Evolutionary conservation across 2,797 vertebrate genomes (phyloP).

Genomic region (Labroides dimidiatus): DNA sequence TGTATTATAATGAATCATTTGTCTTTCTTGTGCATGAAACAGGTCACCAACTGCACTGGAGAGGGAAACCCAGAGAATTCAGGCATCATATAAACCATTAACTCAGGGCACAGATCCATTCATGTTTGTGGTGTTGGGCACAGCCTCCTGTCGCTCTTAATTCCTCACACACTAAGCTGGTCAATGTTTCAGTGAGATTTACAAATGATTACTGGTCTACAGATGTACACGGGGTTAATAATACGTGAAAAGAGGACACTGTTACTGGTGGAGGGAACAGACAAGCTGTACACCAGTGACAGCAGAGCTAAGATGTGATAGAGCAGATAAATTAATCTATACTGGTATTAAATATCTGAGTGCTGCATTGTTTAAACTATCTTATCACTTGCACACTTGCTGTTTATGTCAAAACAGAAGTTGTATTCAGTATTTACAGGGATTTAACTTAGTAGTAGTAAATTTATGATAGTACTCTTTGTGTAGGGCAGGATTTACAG

Average conservation of each 20-base stretch:
- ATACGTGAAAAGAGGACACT: conserved; percentile 10
- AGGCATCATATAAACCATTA: background rate
- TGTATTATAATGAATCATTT: too few species aligned
- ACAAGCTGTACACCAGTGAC: background rate
- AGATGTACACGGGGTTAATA: conserved; percentile 33
- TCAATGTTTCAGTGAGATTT: conserved; percentile 29
- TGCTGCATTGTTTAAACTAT: too few species aligned
- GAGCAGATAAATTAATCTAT: background rate
- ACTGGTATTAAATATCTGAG: too few species aligned
- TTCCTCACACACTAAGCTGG: background rate
- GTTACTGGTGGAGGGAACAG: background rate
- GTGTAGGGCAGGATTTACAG: conserved; percentile 21
- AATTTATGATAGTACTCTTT: background rate
- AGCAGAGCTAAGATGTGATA: background rate
- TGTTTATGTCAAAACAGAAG: background rate
- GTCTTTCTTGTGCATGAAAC: background rate
- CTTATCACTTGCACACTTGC: too few species aligned
- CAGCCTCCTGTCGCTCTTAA: conserved; percentile 1
- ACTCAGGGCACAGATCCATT: background rate
- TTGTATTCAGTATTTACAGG: background rate
- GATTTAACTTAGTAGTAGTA: background rate
- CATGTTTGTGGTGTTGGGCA: background rate
- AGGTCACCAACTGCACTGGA: background rate
- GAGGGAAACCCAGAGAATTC: background rate
- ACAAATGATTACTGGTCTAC: conserved; percentile 32